phyloP scores from a whole-genome alignment of 2,113 vertebrate genomes.

The Anolis sagrei region DNA sequence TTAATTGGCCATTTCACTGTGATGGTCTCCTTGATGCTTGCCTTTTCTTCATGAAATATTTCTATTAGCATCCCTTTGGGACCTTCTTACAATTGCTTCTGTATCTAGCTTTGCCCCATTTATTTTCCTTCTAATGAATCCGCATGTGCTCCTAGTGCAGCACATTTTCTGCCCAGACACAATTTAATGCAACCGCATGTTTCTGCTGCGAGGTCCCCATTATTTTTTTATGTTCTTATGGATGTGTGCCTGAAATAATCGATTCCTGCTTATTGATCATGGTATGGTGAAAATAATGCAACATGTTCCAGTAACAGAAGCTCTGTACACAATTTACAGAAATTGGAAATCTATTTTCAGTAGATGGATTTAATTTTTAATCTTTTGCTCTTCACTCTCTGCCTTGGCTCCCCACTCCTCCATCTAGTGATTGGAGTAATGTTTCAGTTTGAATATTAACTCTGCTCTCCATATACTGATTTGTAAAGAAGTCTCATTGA shows the following conservation, averaged over 20 bases:
- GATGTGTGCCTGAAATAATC: neutral
- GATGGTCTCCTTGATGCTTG: neutral
- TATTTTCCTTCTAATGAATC: neutral
- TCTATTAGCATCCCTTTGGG: rapidly evolving
- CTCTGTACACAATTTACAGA: neutral
- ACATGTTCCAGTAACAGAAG: neutral
- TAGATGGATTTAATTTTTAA: neutral
- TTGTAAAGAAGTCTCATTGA: neutral
- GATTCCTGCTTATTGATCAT: neutral
- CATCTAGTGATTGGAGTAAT: neutral
- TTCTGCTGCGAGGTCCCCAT: neutral
- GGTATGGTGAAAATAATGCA: neutral
- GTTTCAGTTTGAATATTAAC: neutral
- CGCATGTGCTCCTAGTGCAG: neutral
- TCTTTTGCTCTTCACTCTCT: neutral
- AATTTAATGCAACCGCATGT: neutral
- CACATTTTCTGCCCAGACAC: neutral
- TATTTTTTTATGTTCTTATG: neutral
- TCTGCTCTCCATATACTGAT: neutral
- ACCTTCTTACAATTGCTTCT: neutral
- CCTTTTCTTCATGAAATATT: neutral
- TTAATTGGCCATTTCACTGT: neutral
- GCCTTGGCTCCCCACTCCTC: too few species aligned
- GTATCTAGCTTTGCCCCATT: neutral
- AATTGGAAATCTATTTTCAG: neutral